These are phyloP conservation scores for Sogatella furcifera DNA, from an alignment of 1,140 invertebrate genomes.

Conservation along the genomic window DNA sequence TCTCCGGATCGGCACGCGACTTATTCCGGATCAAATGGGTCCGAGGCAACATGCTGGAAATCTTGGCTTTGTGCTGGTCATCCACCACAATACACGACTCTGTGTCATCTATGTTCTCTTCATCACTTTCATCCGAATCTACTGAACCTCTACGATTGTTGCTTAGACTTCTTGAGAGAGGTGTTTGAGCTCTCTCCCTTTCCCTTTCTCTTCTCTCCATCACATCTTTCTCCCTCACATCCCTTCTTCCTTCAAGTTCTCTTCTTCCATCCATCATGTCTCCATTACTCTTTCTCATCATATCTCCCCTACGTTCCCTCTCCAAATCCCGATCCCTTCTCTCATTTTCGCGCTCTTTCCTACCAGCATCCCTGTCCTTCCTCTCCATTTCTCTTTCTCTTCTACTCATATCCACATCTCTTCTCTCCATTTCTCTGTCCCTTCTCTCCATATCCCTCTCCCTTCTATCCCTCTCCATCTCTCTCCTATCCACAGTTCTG, in stretches of 20 bases:
- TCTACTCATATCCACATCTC: neutral
- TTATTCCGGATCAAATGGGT: constrained; percentile 28
- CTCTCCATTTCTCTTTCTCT: neutral
- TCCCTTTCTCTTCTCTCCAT: neutral
- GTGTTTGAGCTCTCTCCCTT: neutral
- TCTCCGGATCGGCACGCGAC: constrained; percentile 30
- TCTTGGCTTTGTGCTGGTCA: constrained; percentile 39
- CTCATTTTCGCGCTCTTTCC: neutral
- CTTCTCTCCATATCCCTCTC: neutral
- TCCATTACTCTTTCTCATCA: neutral
- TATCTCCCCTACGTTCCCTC: neutral
- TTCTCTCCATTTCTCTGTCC: neutral
- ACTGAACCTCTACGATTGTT: neutral
- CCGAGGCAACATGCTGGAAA: constrained; percentile 19
- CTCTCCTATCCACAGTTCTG: neutral
- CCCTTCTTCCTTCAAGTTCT: neutral
- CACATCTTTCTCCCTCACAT: constrained; percentile 9
- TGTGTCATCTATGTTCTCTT: constrained; percentile 27
- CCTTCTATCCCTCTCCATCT: neutral
- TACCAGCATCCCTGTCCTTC: neutral
- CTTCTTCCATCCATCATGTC: neutral
- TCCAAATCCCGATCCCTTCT: neutral
- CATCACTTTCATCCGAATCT: constrained; percentile 13
- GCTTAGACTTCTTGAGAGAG: neutral
- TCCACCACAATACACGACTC: constrained; percentile 59